Percentiles rank a stretch among this genome's conserved stretches.
Evolutionary conservation across 2,888 invertebrate genomes (phyloP).

Genomic region (Nomada fabriciana): DNA sequence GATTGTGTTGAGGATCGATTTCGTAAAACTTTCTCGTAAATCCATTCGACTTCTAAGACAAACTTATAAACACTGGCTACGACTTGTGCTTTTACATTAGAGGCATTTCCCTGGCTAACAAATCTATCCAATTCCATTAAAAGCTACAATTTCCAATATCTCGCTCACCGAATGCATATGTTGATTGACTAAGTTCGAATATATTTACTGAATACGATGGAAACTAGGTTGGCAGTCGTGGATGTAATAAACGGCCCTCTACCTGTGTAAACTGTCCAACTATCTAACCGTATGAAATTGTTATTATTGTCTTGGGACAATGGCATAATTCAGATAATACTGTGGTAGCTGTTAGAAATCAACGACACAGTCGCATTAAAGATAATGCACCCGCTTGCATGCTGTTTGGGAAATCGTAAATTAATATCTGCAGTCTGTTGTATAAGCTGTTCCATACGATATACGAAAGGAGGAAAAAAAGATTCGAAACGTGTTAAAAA

Average conservation of each 20-base stretch:
- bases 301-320: slow-evolving; percentile 67
- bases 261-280: slow-evolving; percentile 66
- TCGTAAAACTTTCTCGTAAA: slow-evolving; percentile 16
- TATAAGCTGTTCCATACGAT: not conserved
- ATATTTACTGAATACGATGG: slow-evolving; percentile 61
- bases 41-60: not conserved
- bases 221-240: slow-evolving; percentile 60
- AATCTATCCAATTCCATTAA: slow-evolving; percentile 57
- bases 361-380: slow-evolving; percentile 24
- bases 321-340: slow-evolving; percentile 45
- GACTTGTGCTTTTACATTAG: not conserved
- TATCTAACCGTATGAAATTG: slow-evolving; percentile 69
- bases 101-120: slow-evolving; percentile 29
- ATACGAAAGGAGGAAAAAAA: no score
- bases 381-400: not conserved
- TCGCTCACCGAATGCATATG: slow-evolving; percentile 38
- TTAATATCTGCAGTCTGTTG: not conserved
- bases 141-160: slow-evolving; percentile 51
- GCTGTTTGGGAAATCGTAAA: not conserved
- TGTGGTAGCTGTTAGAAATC: slow-evolving; percentile 39
- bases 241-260: slow-evolving; percentile 61
- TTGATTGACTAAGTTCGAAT: slow-evolving; percentile 68
- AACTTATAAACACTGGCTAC: slow-evolving; percentile 20
- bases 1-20: not conserved
- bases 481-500: no score